Evolutionary conservation across 2,888 invertebrate species (phyloP), one percentile per base, ranked within the genome.

Genomic region (Apamea epomidion): DNA sequence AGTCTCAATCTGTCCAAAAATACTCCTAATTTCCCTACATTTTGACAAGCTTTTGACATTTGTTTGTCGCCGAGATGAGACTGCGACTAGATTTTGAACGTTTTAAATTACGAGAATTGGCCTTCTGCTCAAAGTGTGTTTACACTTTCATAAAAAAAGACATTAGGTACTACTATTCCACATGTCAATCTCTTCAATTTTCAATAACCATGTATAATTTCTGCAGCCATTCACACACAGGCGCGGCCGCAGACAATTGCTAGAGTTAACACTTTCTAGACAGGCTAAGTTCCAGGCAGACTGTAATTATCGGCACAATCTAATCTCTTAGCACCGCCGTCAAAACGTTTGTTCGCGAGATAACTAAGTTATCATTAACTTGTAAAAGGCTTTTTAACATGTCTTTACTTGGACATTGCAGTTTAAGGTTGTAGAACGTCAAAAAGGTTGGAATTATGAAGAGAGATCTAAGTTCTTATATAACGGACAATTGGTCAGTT

Each of bases 261-360:
- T 73, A 77, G 68, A 60, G 64, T 29, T 84, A 87, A 76, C 80
- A 78, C 82, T 87, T 88, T 89, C 87, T 80, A 85, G 80, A 70
- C 73, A 81, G 51, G 76, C 75, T 73, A 51, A 78, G 72, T 80
- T 74, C 82, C 67, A 83, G 81, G 80, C 84, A 82, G 72, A 81
- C 81, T 85, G 79, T 80, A 81, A 85, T 87, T 85, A 88, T 87
- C 80, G 71, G 71, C 54, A 86, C 82, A 87, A 80, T 80, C 81
- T 85, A 87, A 87, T 88, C 79, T 84, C 85, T 81, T 80, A 82
- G 76, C 58, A 75, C 69, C 64, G 76, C 75, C 73, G 77, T 81
- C 68, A 78, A 82, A 85, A 76, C 54, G 69, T 78, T 87, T 87
- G 80, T 84, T 80, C 67, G 78, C 54, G 4, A 84, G 87, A 80